These are phyloP conservation scores for Phallusia fumigata DNA, from an alignment of 23 tunicate genomes.

Conservation along the genomic window DNA sequence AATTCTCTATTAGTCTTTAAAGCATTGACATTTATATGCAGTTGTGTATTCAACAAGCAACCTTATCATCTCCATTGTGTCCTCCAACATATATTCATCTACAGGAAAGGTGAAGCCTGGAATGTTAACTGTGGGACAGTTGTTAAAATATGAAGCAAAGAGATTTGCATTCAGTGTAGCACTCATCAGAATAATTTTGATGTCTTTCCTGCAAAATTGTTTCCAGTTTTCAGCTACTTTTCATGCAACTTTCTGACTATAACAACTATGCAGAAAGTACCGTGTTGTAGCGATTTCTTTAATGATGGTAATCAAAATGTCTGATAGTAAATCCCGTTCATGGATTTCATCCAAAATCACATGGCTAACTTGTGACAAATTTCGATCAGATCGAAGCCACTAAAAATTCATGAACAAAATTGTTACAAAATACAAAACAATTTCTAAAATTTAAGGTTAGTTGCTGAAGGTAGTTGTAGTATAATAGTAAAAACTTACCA, in stretches of 20 bases:
- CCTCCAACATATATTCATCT: slow-evolving; percentile 51
- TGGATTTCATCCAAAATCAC: slow-evolving; percentile 83
- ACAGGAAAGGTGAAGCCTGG: slow-evolving; percentile 88
- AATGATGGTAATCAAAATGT: slow-evolving; percentile 63
- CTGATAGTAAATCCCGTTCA: slow-evolving; percentile 80
- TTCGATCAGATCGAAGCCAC: slow-evolving; percentile 65
- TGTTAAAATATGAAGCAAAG: slow-evolving; percentile 65
- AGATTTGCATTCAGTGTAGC: slow-evolving; percentile 80
- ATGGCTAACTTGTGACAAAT: slow-evolving; percentile 54
- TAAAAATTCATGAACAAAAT: not conserved
- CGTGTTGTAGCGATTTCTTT: slow-evolving; percentile 42
- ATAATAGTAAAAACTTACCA: no score
- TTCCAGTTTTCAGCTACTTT: no score
- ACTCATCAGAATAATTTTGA: slow-evolving; percentile 83
- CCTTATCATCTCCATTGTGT: slow-evolving; percentile 37
- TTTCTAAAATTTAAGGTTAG: no score
- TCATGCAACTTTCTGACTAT: not conserved
- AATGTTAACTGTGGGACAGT: slow-evolving; percentile 58
- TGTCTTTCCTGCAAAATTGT: slow-evolving; percentile 33
- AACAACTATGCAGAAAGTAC: not conserved
- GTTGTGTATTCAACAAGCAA: not conserved
- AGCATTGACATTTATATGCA: not conserved
- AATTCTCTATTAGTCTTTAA: no score
- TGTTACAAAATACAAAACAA: no score
- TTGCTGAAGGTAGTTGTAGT: no score